These are phyloP conservation scores for Phyllotis vaccarum DNA, from an alignment of 2,797 vertebrate species.

Conservation along the genomic window DNA sequence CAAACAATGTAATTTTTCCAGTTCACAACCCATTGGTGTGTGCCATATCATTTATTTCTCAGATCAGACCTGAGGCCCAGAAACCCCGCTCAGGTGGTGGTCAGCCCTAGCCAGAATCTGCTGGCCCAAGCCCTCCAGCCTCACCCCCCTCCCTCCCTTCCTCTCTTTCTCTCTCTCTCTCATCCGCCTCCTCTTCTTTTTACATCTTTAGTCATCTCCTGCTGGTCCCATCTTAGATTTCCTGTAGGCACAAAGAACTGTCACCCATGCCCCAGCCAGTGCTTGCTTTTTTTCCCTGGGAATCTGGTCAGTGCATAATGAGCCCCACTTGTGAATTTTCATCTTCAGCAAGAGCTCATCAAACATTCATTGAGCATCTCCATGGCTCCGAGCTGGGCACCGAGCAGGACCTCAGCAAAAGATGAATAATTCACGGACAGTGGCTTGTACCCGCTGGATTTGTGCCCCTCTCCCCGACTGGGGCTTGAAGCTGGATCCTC, in stretches of 20 bases:
- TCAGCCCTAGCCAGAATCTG: background rate
- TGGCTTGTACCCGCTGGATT: background rate
- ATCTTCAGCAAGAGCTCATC: background rate
- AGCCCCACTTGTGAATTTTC: background rate
- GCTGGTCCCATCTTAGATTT: background rate
- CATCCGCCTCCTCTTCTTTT: background rate
- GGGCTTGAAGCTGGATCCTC: background rate
- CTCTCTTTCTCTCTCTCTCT: too few species aligned
- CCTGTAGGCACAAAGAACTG: background rate
- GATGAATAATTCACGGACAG: constrained; percentile 53
- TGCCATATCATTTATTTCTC: background rate
- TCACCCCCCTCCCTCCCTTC: too few species aligned
- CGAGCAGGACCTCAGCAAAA: background rate
- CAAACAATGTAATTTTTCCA: background rate
- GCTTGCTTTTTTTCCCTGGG: background rate
- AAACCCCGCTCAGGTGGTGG: background rate
- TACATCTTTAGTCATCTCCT: background rate
- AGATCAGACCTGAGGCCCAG: background rate
- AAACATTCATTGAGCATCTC: constrained; percentile 2
- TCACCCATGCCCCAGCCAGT: background rate
- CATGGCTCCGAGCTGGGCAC: background rate
- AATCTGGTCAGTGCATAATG: background rate
- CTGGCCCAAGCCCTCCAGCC: background rate
- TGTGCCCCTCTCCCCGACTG: background rate
- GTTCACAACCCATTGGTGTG: background rate